Evolutionary conservation across 2,113 vertebrate species (phyloP).

Genomic region (Gallinago undulata): DNA sequence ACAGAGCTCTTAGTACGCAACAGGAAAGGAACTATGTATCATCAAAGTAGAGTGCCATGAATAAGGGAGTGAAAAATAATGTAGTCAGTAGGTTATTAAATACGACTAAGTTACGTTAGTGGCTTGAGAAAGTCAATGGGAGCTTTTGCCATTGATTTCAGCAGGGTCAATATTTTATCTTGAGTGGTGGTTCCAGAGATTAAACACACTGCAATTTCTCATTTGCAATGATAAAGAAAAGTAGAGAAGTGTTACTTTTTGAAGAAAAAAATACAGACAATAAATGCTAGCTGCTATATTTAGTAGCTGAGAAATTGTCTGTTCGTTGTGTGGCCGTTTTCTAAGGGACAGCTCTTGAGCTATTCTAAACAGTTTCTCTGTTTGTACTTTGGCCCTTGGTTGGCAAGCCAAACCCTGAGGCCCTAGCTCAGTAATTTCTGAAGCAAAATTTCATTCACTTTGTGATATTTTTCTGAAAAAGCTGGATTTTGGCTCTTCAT

Average conservation of each 20-base stretch:
- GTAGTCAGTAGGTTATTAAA: background rate
- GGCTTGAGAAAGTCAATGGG: background rate
- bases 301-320: slow-evolving; percentile 11
- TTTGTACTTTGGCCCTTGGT: background rate
- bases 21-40: background rate
- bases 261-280: background rate
- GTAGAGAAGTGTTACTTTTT: background rate
- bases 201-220: slow-evolving; percentile 21
- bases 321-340: slow-evolving; percentile 3
- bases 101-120: background rate
- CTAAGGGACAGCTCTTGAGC: slow-evolving; percentile 1
- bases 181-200: background rate
- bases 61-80: background rate
- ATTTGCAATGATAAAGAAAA: slow-evolving; percentile 19
- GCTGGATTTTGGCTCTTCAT: background rate
- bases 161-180: background rate
- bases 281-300: slow-evolving; percentile 1
- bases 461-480: background rate
- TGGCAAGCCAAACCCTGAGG: slow-evolving; percentile 13
- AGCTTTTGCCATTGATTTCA: background rate
- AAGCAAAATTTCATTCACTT: background rate
- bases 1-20: background rate
- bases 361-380: background rate
- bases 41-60: background rate
- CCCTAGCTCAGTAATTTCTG: background rate